These are phyloP conservation scores for Ramphastos sulfuratus DNA, from an alignment of 2,113 vertebrate species.

Conservation along the genomic window DNA sequence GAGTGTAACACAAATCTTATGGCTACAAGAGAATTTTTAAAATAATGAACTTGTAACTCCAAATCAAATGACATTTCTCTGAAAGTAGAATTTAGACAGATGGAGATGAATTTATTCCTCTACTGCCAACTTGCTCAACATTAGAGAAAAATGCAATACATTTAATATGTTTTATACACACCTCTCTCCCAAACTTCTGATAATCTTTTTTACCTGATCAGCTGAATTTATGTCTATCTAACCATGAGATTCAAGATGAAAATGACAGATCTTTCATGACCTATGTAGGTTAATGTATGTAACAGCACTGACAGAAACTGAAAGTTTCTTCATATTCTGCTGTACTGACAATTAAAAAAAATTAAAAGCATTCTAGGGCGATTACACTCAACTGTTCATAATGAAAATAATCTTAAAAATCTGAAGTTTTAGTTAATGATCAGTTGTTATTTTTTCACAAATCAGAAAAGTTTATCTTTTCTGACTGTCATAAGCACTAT, in stretches of 20 bases:
- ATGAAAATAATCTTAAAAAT: neutral
- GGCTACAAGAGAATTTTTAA: too few species aligned
- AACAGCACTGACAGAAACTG: neutral
- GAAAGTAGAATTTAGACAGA: neutral
- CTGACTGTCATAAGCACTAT: neutral
- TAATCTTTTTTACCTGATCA: neutral
- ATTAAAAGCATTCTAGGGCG: neutral
- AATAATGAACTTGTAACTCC: neutral
- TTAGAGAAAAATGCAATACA: neutral
- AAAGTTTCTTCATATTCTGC: neutral
- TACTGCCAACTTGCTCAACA: neutral
- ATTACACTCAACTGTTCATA: neutral
- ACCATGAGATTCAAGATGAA: neutral
- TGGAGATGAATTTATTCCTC: neutral
- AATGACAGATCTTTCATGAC: neutral
- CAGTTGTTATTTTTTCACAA: neutral
- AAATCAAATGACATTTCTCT: accelerated
- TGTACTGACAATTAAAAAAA: neutral
- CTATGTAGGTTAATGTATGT: neutral
- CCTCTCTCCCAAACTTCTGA: neutral
- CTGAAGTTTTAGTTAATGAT: neutral
- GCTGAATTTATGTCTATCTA: neutral
- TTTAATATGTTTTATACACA: neutral
- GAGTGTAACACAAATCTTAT: neutral
- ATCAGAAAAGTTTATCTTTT: neutral